phyloP scores from a whole-genome alignment of 2,113 vertebrate species.

The Solea solea region DNA sequence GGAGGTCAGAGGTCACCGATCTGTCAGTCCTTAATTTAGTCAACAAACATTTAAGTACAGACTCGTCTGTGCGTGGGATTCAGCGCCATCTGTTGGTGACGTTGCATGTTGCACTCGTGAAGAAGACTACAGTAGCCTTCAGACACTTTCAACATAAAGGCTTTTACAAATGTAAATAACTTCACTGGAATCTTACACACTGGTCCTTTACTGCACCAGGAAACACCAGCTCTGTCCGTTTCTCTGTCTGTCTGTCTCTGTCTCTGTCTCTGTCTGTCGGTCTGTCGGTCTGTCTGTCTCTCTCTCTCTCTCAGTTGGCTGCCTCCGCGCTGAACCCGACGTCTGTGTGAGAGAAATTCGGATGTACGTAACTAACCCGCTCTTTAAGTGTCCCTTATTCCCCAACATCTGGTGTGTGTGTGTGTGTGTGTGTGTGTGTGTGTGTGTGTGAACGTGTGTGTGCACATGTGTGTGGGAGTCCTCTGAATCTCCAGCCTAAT shows the following conservation, averaged over 20 bases:
- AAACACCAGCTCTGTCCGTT: neutral
- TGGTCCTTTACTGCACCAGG: neutral
- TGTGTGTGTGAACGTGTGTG: slow-evolving; percentile 29
- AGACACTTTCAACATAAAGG: too few species aligned
- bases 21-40: too few species aligned
- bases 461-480: slow-evolving; percentile 19
- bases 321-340: slow-evolving; percentile 57
- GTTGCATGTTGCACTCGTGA: too few species aligned
- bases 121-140: too few species aligned
- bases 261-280: neutral
- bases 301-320: slow-evolving; percentile 60
- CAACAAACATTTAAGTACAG: too few species aligned
- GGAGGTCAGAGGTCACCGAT: too few species aligned
- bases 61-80: too few species aligned
- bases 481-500: slow-evolving; percentile 45
- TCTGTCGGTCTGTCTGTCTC: neutral
- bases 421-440: slow-evolving; percentile 45
- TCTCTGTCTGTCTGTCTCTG: neutral
- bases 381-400: slow-evolving; percentile 74
- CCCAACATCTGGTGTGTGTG: slow-evolving; percentile 68
- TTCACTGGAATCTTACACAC: too few species aligned
- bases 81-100: too few species aligned
- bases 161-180: too few species aligned
- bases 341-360: slow-evolving; percentile 69
- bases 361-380: slow-evolving; percentile 75